These are phyloP conservation scores for Drosophila peninsularis DNA, from an alignment of 2,888 invertebrate species.

Conservation along the genomic window DNA sequence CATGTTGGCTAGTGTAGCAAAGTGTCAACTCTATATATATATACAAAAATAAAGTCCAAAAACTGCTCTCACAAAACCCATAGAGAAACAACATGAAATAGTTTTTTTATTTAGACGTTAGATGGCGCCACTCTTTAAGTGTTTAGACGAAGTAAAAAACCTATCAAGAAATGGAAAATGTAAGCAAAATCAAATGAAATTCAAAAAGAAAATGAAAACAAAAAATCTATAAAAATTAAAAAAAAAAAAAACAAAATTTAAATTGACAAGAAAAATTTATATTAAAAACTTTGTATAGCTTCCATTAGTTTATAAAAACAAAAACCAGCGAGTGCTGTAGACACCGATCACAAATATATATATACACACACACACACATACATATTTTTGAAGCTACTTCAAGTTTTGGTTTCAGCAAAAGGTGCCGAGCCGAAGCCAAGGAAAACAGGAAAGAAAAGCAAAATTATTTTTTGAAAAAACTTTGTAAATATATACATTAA, in stretches of 20 bases:
- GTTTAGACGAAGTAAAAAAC: conserved; percentile 27
- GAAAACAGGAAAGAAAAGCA: conserved; percentile 43
- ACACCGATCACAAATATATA: conserved; percentile 16
- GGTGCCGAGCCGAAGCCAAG: conserved; percentile 7
- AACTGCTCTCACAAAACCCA: conserved; percentile 5
- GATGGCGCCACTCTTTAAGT: conserved; percentile 24
- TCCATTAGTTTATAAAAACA: conserved; percentile 49
- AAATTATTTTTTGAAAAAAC: conserved; percentile 32
- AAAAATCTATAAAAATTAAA: conserved; percentile 10
- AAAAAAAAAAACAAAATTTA: conserved; percentile 19
- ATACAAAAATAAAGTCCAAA: conserved; percentile 18
- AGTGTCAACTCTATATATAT: conserved; percentile 15
- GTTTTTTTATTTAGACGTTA: conserved; percentile 18
- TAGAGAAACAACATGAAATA: conserved; percentile 8
- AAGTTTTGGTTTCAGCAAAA: conserved; percentile 54
- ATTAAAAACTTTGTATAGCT: conserved; percentile 50
- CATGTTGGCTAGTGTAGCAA: conserved; percentile 31
- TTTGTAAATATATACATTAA: conserved; percentile 40
- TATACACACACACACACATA: conserved; percentile 9
- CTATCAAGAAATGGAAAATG: conserved; percentile 19
- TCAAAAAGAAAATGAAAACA: conserved; percentile 15
- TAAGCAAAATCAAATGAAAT: conserved; percentile 24
- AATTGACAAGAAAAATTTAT: conserved; percentile 13
- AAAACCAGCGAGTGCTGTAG: conserved; percentile 29
- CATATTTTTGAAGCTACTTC: conserved; percentile 58